A percentile compares a stretch with the other conserved stretches of the same genome.
phyloP scores from a whole-genome alignment of 1,140 invertebrate species.

The Lordiphosa clarofinis region DNA sequence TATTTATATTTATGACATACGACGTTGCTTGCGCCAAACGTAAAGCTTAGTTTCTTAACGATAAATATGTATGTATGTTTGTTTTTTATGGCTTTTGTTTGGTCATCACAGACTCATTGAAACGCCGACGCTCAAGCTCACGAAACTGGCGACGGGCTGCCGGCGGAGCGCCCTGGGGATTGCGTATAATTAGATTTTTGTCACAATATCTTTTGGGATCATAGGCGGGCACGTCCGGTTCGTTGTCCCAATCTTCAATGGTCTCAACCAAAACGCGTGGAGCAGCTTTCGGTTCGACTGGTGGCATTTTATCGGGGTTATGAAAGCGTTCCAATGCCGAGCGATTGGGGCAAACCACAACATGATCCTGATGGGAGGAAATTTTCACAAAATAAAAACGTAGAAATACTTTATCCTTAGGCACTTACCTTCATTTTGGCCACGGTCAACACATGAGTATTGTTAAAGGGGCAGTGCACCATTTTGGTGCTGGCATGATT shows the following conservation, averaged over 20 bases:
- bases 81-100: not conserved
- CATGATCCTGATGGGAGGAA: conserved; percentile 11
- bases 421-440: conserved; percentile 20
- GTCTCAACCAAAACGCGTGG: not conserved
- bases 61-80: too few relatives aligned
- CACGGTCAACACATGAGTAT: conserved; percentile 9
- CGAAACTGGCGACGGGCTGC: conserved; percentile 24
- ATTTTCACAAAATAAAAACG: too few relatives aligned
- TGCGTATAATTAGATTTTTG: conserved; percentile 6
- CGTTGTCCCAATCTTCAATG: conserved; percentile 45
- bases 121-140: conserved; percentile 17
- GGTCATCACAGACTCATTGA: not conserved
- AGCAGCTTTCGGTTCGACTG: not conserved
- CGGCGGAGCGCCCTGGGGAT: conserved; percentile 12
- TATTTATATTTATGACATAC: too few relatives aligned
- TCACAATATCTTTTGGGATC: conserved; percentile 30
- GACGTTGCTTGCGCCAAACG: too few relatives aligned
- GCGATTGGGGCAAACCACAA: conserved; percentile 11
- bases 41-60: too few relatives aligned
- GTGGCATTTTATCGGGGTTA: conserved; percentile 8
- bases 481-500: conserved; percentile 23
- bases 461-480: conserved; percentile 38
- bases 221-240: conserved; percentile 27
- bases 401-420: not conserved
- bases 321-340: not conserved